Percentiles rank a stretch among this genome's conserved stretches.
phyloP scores from a whole-genome alignment of 1,140 invertebrate genomes.

The Lanistes nyassanus region DNA sequence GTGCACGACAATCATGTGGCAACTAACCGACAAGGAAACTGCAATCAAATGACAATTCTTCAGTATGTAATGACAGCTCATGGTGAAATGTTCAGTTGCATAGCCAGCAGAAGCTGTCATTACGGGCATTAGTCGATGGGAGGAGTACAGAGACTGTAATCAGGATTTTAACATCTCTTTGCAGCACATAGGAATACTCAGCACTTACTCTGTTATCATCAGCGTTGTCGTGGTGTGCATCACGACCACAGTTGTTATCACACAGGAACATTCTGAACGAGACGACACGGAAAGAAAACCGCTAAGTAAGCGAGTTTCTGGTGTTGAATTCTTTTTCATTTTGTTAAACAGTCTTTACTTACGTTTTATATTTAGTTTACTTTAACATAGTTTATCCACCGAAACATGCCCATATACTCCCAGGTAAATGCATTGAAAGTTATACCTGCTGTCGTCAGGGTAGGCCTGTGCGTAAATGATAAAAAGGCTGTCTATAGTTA shows the following conservation, averaged over 20 bases:
- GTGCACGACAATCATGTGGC: not conserved
- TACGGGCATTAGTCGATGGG: too few relatives aligned
- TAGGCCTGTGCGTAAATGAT: too few relatives aligned
- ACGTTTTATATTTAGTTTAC: too few relatives aligned
- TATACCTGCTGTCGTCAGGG: too few relatives aligned
- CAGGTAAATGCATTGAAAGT: too few relatives aligned
- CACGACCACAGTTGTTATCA: constrained; percentile 47
- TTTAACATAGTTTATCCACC: too few relatives aligned
- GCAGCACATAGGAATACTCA: constrained; percentile 57
- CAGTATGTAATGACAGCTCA: not conserved
- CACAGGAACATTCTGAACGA: constrained; percentile 40
- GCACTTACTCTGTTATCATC: constrained; percentile 54
- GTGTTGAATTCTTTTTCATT: not conserved
- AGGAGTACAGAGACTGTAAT: too few relatives aligned
- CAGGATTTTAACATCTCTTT: constrained; percentile 14
- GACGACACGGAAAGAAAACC: constrained; percentile 41
- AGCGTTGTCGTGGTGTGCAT: constrained; percentile 50
- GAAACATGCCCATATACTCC: too few relatives aligned
- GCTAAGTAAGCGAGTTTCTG: constrained; percentile 37
- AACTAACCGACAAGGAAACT: too few relatives aligned
- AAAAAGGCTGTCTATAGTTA: too few relatives aligned
- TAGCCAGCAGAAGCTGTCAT: too few relatives aligned
- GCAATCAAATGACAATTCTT: too few relatives aligned
- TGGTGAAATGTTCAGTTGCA: not conserved
- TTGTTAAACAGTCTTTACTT: not conserved